Base-by-base conservation (phyloP, 2,888 invertebrate species). In the Drosophila planitibia region DNA sequence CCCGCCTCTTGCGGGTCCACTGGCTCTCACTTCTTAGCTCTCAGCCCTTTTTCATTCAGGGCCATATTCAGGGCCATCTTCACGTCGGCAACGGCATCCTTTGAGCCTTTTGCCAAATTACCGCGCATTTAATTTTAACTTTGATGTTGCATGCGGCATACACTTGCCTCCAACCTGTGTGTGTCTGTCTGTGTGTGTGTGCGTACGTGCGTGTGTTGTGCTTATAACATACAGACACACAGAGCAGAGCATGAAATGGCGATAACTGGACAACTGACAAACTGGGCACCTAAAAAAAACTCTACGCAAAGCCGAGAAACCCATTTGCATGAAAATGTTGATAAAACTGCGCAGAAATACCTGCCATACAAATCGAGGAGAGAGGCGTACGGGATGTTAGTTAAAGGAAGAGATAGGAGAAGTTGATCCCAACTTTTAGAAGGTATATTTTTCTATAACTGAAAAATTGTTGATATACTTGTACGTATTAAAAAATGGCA, bases 71-170 rank as follows among this genome's bases (percentile, higher is more conserved):
- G 58, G 74, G 69, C 79, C 82, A 82, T 78, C 82, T 82, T 74
- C 79, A 82, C 69, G 78, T 81, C 83, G 74, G 80, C 79, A 74
- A 76, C 90, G 92, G 92, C 91, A 91, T 92, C 91, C 89, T 92
- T 92, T 91, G 92, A 91, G 83, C 83, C 82, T 88, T 90, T 90
- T 85, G 89, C 90, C 88, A 92, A 92, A 92, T 92, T 92, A 91
- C 91, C 86, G 92, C 90, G 90, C 92, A 92, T 92, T 92, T 92
- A 92, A 92, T 92, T 88, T 92, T 89, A 92, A 90, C 90, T 92
- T 92, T 91, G 85, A 91, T 91, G 90, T 92, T 92, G 92, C 92
- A 92, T 91, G 92, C 92, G 91, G 89, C 89, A 90, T 84, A 83
- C 85, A 86, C 69, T 86, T 89, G 75, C 78, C 88, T 79, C 76